Base-by-base conservation (phyloP, 2,797 vertebrate genomes). In the Oreortyx pictus region DNA sequence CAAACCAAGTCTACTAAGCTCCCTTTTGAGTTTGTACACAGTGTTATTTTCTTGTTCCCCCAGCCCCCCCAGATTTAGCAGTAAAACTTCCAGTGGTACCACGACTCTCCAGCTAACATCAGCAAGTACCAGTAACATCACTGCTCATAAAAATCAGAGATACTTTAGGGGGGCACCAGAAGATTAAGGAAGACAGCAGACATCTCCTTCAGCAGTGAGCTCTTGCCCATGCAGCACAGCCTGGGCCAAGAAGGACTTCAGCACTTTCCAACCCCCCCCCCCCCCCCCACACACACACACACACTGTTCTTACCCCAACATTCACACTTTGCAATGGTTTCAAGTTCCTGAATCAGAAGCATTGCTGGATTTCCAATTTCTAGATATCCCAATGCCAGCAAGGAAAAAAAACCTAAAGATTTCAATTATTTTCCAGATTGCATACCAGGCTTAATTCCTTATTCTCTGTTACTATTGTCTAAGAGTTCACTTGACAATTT, bases 371-470 rank as follows among this genome's bases (percentile, higher is more conserved):
- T 91, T 86, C 84, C 64, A 92, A 54, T 70, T 87, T 83, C 86
- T 66, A 73, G 35, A 66, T 61, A 67, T 54, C 27, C 19, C 16
- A 9, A 60, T 59, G 50, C 31, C 19, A 94, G 39, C 2, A 50
- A 9, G 17, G 35, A 35, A 60, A 60, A 87, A 79, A 54, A 54
- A 43, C 71, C 35, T 60, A 46, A 88, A 92, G 39, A 93, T 82
- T 89, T 73, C 75, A 75, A 41, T 89, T 92, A 33, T 35, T 89
- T 92, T 92, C 87, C 85, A 95, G 93, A 76, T 33, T 72, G 46
- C 92, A 86, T 95, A 90, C 86, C 88, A 87, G 68, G 49, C 86
- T 89, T 90, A 92, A 94, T 96, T 87, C 80, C 79, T 86, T 86
- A 77, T 90, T 91, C 56, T 91, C 68, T 68, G 19, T 93, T 81